These are phyloP conservation scores for Electrophaes corylata DNA, from an alignment of 2,888 invertebrate genomes.

Conservation along the genomic window DNA sequence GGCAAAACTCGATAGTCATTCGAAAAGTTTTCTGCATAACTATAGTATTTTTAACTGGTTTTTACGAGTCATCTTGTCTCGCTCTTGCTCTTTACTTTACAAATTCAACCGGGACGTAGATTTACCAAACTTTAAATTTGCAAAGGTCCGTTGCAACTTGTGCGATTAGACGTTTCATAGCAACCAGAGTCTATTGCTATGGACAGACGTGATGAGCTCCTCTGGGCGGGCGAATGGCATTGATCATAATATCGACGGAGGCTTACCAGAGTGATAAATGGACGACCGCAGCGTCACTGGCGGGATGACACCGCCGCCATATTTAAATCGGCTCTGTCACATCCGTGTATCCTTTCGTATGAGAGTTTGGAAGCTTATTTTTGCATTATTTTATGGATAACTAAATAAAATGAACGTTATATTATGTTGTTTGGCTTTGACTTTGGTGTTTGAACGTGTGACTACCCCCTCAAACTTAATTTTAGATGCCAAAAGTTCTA, in stretches of 20 bases:
- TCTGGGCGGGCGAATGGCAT: slow-evolving; percentile 74
- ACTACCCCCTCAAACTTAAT: too few species aligned
- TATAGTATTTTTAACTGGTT: too few species aligned
- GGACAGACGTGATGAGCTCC: slow-evolving; percentile 52
- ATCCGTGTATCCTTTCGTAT: slow-evolving; percentile 58
- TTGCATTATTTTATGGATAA: neutral
- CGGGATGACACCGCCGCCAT: slow-evolving; percentile 78
- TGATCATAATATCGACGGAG: slow-evolving; percentile 84
- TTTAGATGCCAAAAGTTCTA: too few species aligned
- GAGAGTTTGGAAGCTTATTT: slow-evolving; percentile 18
- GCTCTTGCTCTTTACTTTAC: too few species aligned
- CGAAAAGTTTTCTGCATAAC: too few species aligned
- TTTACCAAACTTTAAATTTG: neutral
- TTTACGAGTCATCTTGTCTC: too few species aligned
- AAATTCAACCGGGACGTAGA: neutral
- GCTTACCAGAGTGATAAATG: slow-evolving; percentile 83
- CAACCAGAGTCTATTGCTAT: slow-evolving; percentile 37
- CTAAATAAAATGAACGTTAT: too few species aligned
- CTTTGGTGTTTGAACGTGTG: too few species aligned
- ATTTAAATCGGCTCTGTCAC: slow-evolving; percentile 80
- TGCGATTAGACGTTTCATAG: neutral
- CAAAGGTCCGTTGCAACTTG: too few species aligned
- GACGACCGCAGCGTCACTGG: slow-evolving; percentile 73
- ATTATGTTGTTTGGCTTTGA: too few species aligned
- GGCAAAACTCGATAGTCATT: too few species aligned